phyloP scores from a whole-genome alignment of 2,797 vertebrate species.

The Selene dorsalis region DNA sequence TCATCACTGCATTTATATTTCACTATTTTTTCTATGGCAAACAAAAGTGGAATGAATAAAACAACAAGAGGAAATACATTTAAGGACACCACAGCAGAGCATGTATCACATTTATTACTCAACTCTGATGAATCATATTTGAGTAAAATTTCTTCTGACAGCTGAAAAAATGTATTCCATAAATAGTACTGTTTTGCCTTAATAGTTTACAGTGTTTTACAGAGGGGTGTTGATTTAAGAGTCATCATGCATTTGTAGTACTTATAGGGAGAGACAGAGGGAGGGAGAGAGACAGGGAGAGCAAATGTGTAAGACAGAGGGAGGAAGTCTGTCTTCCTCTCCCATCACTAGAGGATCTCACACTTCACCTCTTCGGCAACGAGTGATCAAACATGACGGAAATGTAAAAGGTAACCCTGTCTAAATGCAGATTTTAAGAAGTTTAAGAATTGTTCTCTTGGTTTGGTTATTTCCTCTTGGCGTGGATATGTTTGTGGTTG shows the following conservation, averaged over 20 bases:
- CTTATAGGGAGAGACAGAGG: slow-evolving; percentile 1
- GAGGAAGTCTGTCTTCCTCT: slow-evolving; percentile 69
- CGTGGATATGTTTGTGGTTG: slow-evolving; percentile 7
- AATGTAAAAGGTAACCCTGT: slow-evolving; percentile 70
- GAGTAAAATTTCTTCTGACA: background rate
- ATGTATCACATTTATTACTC: background rate
- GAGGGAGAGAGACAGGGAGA: slow-evolving; percentile 29
- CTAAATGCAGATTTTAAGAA: slow-evolving; percentile 2
- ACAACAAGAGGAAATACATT: background rate
- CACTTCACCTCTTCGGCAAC: slow-evolving; percentile 43
- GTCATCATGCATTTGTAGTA: background rate
- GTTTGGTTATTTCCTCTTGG: background rate
- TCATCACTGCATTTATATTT: too few species aligned
- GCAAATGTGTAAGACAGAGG: slow-evolving; percentile 31
- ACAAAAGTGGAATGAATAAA: background rate
- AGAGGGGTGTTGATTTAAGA: slow-evolving; percentile 3
- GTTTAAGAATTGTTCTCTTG: background rate
- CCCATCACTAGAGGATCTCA: slow-evolving; percentile 45
- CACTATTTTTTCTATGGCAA: background rate
- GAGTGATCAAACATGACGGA: slow-evolving; percentile 50
- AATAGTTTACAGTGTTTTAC: background rate
- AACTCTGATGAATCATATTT: slow-evolving; percentile 16
- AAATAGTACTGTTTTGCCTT: background rate
- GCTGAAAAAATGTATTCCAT: background rate
- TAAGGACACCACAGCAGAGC: background rate